These are phyloP conservation scores for Stenotaenia linearis DNA, from an alignment of 2,888 invertebrate genomes.

Conservation along the genomic window DNA sequence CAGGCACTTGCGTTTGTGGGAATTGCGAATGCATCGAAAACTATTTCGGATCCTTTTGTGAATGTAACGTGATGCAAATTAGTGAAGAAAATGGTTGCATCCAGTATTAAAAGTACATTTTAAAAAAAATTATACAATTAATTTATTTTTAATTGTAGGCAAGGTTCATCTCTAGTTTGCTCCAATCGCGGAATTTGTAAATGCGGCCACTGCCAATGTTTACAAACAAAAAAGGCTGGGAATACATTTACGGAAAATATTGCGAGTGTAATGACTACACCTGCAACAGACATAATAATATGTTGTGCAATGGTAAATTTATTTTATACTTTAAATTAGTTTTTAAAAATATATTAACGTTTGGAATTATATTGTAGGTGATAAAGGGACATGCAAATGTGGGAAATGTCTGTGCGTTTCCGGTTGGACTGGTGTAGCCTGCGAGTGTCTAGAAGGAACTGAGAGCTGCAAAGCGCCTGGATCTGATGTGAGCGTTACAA, in stretches of 20 bases:
- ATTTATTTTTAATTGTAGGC: background rate
- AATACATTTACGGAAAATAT: constrained; percentile 55
- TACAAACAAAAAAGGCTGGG: constrained; percentile 9
- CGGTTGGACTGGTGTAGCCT: constrained; percentile 18
- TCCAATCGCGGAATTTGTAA: constrained; percentile 53
- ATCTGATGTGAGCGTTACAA: background rate
- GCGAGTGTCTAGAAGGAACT: background rate
- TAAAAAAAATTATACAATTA: too few species aligned
- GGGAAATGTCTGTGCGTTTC: constrained; percentile 76
- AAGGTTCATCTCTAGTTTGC: constrained; percentile 44
- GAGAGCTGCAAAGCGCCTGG: background rate
- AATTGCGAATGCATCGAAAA: too few species aligned
- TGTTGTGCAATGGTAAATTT: constrained; percentile 46
- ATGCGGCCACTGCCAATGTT: constrained; percentile 53
- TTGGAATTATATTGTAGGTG: constrained; percentile 60
- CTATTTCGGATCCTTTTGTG: background rate
- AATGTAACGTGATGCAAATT: background rate
- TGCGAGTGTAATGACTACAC: constrained; percentile 75
- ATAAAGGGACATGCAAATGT: constrained; percentile 86
- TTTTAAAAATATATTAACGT: background rate
- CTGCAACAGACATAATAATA: constrained; percentile 56
- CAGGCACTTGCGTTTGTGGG: too few species aligned
- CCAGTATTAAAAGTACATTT: background rate
- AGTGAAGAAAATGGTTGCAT: background rate
- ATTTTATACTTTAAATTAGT: background rate